phyloP scores from a whole-genome alignment of 2,113 vertebrate genomes.

The Antechinus flavipes region DNA sequence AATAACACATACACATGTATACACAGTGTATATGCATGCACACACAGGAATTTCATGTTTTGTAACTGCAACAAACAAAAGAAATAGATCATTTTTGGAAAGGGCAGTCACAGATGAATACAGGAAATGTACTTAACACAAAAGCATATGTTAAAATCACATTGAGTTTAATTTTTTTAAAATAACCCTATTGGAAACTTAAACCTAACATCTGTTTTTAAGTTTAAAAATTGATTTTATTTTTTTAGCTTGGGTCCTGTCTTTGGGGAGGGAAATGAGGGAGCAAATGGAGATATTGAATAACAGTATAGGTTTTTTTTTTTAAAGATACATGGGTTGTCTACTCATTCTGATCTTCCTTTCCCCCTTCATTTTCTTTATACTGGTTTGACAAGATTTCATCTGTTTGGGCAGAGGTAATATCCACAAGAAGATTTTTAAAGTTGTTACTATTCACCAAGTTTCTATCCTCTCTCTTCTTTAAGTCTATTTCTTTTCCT shows the following conservation, averaged over 20 bases:
- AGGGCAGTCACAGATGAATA: background rate
- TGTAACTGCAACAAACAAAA: background rate
- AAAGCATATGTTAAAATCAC: constrained; percentile 22
- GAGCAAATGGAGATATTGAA: constrained; percentile 2
- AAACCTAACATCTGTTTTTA: constrained; percentile 29
- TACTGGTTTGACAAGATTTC: background rate
- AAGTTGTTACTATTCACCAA: background rate
- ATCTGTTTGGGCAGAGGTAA: background rate
- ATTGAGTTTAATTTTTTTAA: background rate
- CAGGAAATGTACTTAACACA: background rate
- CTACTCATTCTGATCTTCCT: background rate
- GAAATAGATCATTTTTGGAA: constrained; percentile 2
- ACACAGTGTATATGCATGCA: background rate
- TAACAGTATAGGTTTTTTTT: background rate
- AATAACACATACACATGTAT: background rate
- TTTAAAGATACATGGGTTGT: background rate
- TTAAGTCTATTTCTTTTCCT: background rate
- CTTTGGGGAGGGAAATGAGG: background rate
- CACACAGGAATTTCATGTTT: background rate
- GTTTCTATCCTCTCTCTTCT: background rate
- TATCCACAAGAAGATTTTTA: background rate
- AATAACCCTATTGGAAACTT: constrained; percentile 6
- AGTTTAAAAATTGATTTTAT: constrained; percentile 41
- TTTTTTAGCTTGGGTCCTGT: background rate
- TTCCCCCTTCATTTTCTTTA: background rate